Conservation (phyloP, 2,113 vertebrate species). For the Oenanthe oenanthe region DNA sequence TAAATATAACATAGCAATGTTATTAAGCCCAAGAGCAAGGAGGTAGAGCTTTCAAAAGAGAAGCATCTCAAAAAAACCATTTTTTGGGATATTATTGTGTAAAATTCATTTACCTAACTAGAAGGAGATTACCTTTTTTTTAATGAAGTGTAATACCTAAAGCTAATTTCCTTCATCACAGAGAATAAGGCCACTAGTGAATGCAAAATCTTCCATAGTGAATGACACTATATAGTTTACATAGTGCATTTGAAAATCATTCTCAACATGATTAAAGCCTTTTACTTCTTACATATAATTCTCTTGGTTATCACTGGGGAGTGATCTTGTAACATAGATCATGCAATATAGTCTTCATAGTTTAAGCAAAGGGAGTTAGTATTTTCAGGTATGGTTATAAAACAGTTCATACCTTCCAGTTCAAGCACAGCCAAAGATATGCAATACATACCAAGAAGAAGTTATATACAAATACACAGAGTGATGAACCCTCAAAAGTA, state of each 20-base stretch:
- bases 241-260: not conserved
- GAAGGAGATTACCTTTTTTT: not conserved
- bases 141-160: not conserved
- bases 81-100: not conserved
- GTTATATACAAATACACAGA: not conserved
- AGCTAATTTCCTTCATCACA: not conserved
- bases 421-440: not conserved
- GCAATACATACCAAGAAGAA: not conserved
- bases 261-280: not conserved
- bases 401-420: not conserved
- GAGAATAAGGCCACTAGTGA: not conserved
- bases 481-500: not conserved
- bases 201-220: not conserved
- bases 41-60: not conserved
- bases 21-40: not conserved
- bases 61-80: not conserved
- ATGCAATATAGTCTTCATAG: not conserved
- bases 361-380: not conserved
- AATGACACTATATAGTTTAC: not conserved
- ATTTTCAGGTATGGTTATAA: not conserved
- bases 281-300: not conserved
- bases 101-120: not conserved
- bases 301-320: not conserved
- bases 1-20: fast-evolving
- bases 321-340: not conserved